A percentile compares a stretch with the other conserved stretches of the same genome.
phyloP scores from a whole-genome alignment of 2,797 vertebrate genomes.

The Tympanoctomys barrerae region DNA sequence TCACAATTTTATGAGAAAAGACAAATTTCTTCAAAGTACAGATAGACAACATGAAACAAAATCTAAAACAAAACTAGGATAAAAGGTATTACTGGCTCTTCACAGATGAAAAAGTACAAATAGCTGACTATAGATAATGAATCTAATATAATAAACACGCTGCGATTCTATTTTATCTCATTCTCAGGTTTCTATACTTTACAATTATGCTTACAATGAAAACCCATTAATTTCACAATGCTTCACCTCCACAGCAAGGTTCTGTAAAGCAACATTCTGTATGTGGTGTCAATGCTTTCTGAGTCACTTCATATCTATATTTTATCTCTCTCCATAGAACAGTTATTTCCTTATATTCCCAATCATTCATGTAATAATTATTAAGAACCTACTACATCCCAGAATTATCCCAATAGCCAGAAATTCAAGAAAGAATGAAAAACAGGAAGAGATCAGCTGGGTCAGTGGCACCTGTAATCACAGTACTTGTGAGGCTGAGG shows the following conservation, averaged over 20 bases:
- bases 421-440: neutral
- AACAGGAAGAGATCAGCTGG: neutral
- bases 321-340: neutral
- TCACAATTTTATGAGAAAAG: neutral
- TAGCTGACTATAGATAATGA: neutral
- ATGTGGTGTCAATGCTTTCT: neutral
- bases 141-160: neutral
- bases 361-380: neutral
- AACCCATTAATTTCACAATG: neutral
- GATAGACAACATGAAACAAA: neutral
- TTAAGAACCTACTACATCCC: neutral
- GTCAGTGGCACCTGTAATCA: neutral
- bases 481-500: neutral
- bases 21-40: neutral
- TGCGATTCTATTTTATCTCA: neutral
- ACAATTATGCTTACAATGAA: neutral
- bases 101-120: slow-evolving; percentile 18
- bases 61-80: neutral
- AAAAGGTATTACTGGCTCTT: neutral
- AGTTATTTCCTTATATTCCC: neutral
- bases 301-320: neutral
- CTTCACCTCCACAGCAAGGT: neutral
- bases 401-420: neutral
- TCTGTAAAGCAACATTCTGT: neutral
- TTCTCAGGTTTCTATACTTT: neutral